phyloP scores from a whole-genome alignment of 2,888 invertebrate species.

The Rhagophthalmus giganteus region DNA sequence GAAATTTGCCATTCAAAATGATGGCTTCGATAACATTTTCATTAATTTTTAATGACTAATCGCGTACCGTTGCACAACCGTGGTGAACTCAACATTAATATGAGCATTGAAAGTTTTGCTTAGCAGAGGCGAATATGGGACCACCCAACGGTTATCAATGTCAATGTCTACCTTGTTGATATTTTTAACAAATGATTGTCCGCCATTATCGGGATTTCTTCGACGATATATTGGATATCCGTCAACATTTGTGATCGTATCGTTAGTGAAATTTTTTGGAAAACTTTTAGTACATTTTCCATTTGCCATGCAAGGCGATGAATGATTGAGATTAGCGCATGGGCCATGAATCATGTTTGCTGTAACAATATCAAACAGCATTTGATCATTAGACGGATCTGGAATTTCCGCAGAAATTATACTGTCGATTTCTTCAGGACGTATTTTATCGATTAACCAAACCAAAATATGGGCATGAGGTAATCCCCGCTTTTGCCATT shows the following conservation, averaged over 20 bases:
- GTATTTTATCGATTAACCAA: constrained; percentile 18
- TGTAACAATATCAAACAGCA: constrained; percentile 42
- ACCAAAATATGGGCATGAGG: constrained; percentile 20
- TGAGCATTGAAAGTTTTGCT: background rate
- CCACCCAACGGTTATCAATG: background rate
- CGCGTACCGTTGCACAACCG: background rate
- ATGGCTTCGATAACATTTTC: no score
- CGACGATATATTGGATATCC: constrained; percentile 1
- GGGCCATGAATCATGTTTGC: constrained; percentile 32
- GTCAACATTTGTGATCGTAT: background rate
- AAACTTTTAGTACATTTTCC: constrained; percentile 41
- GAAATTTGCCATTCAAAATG: no score
- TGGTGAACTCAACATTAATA: background rate
- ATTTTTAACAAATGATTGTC: background rate
- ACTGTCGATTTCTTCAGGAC: constrained; percentile 36
- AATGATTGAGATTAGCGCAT: constrained; percentile 16
- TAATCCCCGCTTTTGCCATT: constrained; percentile 28
- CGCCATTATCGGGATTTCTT: background rate
- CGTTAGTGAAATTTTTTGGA: constrained; percentile 38
- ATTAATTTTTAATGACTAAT: no score
- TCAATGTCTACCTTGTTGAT: background rate
- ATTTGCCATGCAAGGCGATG: constrained; percentile 28
- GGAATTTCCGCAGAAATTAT: constrained; percentile 46
- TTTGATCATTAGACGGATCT: constrained; percentile 35
- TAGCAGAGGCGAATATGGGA: background rate